phyloP scores from a whole-genome alignment of 2,797 vertebrate genomes.

The Thalassophryne amazonica region DNA sequence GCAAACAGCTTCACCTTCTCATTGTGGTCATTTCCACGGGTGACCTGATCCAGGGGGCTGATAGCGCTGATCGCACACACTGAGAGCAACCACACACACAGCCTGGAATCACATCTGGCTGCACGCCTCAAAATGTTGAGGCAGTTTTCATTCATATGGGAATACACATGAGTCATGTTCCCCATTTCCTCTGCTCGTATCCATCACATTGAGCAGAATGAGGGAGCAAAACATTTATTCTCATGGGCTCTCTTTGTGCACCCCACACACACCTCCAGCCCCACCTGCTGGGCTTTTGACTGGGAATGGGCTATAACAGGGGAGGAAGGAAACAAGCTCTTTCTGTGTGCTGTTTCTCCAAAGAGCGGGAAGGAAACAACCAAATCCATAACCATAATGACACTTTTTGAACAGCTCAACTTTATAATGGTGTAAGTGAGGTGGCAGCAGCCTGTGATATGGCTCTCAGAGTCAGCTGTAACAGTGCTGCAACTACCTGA shows the following conservation, averaged over 20 bases:
- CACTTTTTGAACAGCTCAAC: slow-evolving; percentile 53
- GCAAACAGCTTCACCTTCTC: slow-evolving; percentile 31
- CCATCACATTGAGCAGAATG: slow-evolving; percentile 25
- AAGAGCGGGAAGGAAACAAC: slow-evolving; percentile 56
- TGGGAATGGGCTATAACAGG: slow-evolving; percentile 29
- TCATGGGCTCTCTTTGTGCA: neutral
- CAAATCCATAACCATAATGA: slow-evolving; percentile 72
- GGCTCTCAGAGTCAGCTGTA: slow-evolving; percentile 34
- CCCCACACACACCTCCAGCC: no score
- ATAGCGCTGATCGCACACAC: neutral
- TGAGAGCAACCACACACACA: slow-evolving; percentile 3
- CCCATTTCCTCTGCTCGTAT: no score
- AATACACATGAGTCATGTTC: no score
- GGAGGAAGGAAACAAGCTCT: slow-evolving; percentile 28
- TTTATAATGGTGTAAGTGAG: slow-evolving; percentile 59
- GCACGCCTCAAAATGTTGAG: slow-evolving; percentile 6
- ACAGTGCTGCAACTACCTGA: slow-evolving; percentile 35
- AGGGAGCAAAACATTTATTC: slow-evolving; percentile 35
- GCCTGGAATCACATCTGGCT: slow-evolving; percentile 23
- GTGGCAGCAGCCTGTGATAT: slow-evolving; percentile 54
- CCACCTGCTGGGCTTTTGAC: slow-evolving; percentile 16
- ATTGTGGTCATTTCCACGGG: slow-evolving; percentile 27
- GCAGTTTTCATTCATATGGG: slow-evolving; percentile 6
- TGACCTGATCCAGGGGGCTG: slow-evolving; percentile 17
- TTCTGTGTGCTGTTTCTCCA: slow-evolving; percentile 44